Evolutionary conservation across 2,797 vertebrate species (phyloP).

Genomic region (Pseudochirops cupreus): DNA sequence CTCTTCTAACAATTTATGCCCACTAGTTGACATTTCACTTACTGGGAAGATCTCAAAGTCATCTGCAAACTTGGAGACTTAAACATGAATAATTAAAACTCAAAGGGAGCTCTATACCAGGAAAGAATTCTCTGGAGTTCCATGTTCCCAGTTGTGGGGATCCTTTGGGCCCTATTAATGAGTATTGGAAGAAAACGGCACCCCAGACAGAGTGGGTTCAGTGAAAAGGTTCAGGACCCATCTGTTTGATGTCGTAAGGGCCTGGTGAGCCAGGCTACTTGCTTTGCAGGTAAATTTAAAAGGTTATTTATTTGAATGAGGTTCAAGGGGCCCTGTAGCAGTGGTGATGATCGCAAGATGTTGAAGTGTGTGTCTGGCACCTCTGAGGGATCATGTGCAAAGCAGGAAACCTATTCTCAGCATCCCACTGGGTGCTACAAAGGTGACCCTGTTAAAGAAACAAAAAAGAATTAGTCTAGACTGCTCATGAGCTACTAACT

Average conservation of each 20-base stretch:
- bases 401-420: not conserved
- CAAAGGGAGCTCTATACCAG: conserved; percentile 25
- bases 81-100: conserved; percentile 37
- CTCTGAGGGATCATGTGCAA: not conserved
- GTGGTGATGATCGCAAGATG: not conserved
- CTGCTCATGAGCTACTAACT: not conserved
- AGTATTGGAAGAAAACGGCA: not conserved
- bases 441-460: not conserved
- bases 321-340: not conserved
- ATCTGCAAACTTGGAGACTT: conserved; percentile 29
- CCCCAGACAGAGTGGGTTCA: not conserved
- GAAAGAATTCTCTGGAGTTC: conserved; percentile 35
- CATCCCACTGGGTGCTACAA: conserved; percentile 6
- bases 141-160: conserved; percentile 7
- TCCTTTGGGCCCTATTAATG: conserved; percentile 56
- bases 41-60: conserved; percentile 26
- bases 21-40: not conserved
- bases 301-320: not conserved
- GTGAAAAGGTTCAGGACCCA: conserved; percentile 27
- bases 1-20: not conserved
- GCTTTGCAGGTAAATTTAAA: conserved; percentile 43
- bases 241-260: conserved; percentile 20
- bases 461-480: not conserved
- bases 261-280: conserved; percentile 2
- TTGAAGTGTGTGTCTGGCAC: not conserved